phyloP scores from a whole-genome alignment of 2,888 invertebrate genomes.

The Cryptophagus acutangulus region DNA sequence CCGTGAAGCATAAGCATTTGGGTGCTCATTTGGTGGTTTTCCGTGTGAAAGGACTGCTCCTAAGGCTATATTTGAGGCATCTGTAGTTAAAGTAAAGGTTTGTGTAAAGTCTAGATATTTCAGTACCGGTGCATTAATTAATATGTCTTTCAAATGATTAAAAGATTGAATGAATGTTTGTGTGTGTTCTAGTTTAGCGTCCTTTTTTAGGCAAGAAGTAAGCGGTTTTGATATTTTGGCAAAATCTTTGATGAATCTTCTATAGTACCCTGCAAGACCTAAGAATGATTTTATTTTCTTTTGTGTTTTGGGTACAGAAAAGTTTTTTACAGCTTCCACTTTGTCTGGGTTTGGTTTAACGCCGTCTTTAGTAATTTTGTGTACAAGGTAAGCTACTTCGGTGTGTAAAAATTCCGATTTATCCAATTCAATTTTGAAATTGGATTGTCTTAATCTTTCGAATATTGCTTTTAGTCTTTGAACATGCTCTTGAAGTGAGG shows the following conservation, averaged over 20 bases:
- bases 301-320: slow-evolving; percentile 22
- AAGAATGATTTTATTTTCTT: slow-evolving; percentile 34
- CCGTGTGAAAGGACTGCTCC: slow-evolving; percentile 27
- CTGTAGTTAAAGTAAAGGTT: slow-evolving; percentile 25
- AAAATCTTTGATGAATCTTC: slow-evolving; percentile 23
- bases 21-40: slow-evolving; percentile 21
- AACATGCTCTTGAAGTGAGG: slow-evolving; percentile 27
- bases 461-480: slow-evolving; percentile 22
- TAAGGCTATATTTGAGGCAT: slow-evolving; percentile 25
- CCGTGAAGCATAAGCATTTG: slow-evolving; percentile 26
- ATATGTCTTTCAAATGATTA: slow-evolving; percentile 9
- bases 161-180: background rate
- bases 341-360: slow-evolving; percentile 37
- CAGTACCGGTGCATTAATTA: slow-evolving; percentile 17
- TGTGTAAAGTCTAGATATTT: slow-evolving; percentile 25
- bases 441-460: slow-evolving; percentile 17
- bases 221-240: slow-evolving; percentile 23
- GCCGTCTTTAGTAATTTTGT: slow-evolving; percentile 34
- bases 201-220: slow-evolving; percentile 17
- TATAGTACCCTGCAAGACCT: slow-evolving; percentile 23
- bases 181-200: background rate
- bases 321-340: slow-evolving; percentile 28
- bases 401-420: slow-evolving; percentile 31
- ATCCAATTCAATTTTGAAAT: slow-evolving; percentile 30
- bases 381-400: slow-evolving; percentile 35